phyloP scores from a whole-genome alignment of 2,797 vertebrate genomes.

The Lutra lutra region DNA sequence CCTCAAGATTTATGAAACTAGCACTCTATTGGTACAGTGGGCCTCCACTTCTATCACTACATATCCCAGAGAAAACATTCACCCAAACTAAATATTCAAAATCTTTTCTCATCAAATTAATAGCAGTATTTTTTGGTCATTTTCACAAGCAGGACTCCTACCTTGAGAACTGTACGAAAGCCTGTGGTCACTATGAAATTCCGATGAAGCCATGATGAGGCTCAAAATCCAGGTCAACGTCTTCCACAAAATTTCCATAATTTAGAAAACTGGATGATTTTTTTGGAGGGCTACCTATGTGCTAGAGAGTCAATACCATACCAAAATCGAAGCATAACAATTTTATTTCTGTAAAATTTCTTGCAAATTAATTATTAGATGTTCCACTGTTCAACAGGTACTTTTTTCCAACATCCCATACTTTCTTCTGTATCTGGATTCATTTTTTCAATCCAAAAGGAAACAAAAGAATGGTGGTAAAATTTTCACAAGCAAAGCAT shows the following conservation, averaged over 20 bases:
- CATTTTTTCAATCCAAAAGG: constrained; percentile 90
- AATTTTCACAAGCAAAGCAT: constrained; percentile 86
- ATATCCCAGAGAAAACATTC: background rate
- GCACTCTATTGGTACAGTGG: constrained; percentile 1
- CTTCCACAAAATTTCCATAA: constrained; percentile 99
- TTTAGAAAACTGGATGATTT: constrained; percentile 92
- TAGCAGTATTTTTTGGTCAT: constrained; percentile 45
- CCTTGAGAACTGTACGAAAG: constrained; percentile 98
- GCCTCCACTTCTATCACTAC: background rate
- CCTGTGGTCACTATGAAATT: constrained; percentile 93
- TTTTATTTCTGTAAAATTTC: constrained; percentile 85
- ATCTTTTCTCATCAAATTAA: constrained; percentile 33
- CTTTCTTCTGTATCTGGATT: constrained; percentile 88
- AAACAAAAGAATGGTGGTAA: constrained; percentile 83
- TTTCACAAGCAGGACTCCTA: constrained; percentile 86
- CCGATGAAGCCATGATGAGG: constrained; percentile 96
- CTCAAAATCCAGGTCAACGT: constrained; percentile 98
- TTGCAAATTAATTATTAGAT: constrained; percentile 84
- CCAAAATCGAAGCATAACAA: constrained; percentile 93
- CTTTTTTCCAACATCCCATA: constrained; percentile 87
- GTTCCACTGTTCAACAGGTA: constrained; percentile 88
- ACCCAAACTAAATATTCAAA: constrained; percentile 44
- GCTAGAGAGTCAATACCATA: constrained; percentile 90
- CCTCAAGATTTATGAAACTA: constrained; percentile 37
- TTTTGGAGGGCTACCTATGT: constrained; percentile 89